Percentiles rank a stretch among this genome's conserved stretches.
phyloP scores from a whole-genome alignment of 2,888 invertebrate species.

The Xanthorhoe spadicearia region DNA sequence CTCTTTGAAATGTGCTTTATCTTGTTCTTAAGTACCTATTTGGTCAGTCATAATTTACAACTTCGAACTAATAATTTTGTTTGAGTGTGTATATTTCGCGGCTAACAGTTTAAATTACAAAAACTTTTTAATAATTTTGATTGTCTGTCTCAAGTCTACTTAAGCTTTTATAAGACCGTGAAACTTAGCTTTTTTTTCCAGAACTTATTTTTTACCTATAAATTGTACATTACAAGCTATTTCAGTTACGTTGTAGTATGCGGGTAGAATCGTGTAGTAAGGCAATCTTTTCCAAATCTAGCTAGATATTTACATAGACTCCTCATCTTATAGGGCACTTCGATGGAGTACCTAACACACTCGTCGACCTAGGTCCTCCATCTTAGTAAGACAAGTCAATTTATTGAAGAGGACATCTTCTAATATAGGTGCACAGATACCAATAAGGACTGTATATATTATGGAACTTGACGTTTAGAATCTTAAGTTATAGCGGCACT shows the following conservation, averaged over 20 bases:
- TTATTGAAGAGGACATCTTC: constrained; percentile 28
- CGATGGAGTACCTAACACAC: background rate
- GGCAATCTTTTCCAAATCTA: no score
- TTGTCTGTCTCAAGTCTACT: no score
- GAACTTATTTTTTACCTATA: no score
- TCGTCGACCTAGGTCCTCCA: constrained; percentile 12
- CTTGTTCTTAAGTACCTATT: background rate
- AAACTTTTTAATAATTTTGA: no score
- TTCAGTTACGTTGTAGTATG: no score
- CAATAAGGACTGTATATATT: constrained; percentile 19
- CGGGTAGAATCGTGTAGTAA: no score
- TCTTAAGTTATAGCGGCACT: constrained; percentile 18
- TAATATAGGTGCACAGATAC: constrained; percentile 18
- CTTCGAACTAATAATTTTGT: background rate
- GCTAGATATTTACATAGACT: background rate
- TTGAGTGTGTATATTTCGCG: background rate
- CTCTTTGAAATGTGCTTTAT: background rate
- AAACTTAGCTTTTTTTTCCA: no score
- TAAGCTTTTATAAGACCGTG: no score
- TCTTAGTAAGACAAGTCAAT: constrained; percentile 28
- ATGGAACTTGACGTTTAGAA: constrained; percentile 17
- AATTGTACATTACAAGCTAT: no score
- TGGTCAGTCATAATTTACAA: background rate
- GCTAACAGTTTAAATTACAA: no score
- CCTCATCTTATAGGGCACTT: constrained; percentile 8